Evolutionary conservation across 2,113 vertebrate species (phyloP).

Genomic region (Triplophysa siluroides): DNA sequence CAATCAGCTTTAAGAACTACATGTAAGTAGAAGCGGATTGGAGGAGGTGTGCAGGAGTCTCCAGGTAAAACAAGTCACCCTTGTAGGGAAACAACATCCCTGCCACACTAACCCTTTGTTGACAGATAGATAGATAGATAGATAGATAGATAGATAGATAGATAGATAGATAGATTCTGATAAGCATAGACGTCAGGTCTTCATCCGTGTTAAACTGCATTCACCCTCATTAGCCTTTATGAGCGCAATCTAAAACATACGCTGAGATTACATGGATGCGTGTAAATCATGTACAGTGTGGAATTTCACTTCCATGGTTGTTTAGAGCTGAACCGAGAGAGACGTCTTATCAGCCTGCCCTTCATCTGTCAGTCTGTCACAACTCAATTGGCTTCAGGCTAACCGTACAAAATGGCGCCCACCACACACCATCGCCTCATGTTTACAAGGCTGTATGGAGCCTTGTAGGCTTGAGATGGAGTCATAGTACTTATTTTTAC

Average conservation of each 20-base stretch:
- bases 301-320: constrained; percentile 57
- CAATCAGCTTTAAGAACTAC: constrained; percentile 50
- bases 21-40: constrained; percentile 45
- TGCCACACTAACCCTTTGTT: background rate
- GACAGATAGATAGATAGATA: no score
- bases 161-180: background rate
- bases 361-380: constrained; percentile 52
- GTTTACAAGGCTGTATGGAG: background rate
- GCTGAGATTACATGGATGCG: constrained; percentile 52
- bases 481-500: background rate
- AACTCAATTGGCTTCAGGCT: constrained; percentile 49
- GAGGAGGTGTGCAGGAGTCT: constrained; percentile 48
- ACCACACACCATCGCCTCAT: background rate
- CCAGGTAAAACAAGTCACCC: constrained; percentile 58
- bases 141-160: background rate
- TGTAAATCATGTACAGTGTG: constrained; percentile 56
- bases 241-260: constrained; percentile 39
- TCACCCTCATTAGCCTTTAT: constrained; percentile 52
- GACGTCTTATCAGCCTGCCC: constrained; percentile 32
- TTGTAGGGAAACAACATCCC: constrained; percentile 37
- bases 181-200: constrained; percentile 20
- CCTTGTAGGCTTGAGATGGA: background rate
- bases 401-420: constrained; percentile 5
- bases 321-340: constrained; percentile 44
- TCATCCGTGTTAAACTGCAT: constrained; percentile 34